Evolutionary conservation across 2,888 invertebrate genomes (phyloP).

Genomic region (Drosophila melanocephala): DNA sequence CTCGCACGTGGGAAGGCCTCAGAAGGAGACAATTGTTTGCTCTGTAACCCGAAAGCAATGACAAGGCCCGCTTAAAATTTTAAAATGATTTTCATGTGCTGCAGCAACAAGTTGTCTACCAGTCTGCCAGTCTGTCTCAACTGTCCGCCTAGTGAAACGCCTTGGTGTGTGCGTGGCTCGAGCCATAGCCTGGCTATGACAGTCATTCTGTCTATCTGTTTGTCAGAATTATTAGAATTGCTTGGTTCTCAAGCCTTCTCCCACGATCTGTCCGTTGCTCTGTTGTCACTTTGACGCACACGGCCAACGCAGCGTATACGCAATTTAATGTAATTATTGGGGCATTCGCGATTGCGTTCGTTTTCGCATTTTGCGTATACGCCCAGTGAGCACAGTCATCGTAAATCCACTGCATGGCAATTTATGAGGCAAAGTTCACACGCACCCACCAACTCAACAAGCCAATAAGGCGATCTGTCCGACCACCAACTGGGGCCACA

Average conservation of each 20-base stretch:
- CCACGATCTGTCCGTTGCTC: slow-evolving; percentile 79
- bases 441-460: slow-evolving; percentile 58
- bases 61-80: slow-evolving; percentile 73
- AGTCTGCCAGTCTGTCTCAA: slow-evolving; percentile 22
- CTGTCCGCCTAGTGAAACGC: slow-evolving; percentile 60
- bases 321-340: slow-evolving; percentile 65
- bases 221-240: slow-evolving; percentile 37
- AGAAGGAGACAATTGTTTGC: slow-evolving; percentile 56
- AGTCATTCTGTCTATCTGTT: slow-evolving; percentile 4
- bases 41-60: slow-evolving; percentile 69
- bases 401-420: slow-evolving; percentile 62
- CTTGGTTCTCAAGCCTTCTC: slow-evolving; percentile 50
- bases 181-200: slow-evolving; percentile 23
- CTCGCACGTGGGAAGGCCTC: slow-evolving; percentile 45
- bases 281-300: slow-evolving; percentile 55
- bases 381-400: slow-evolving; percentile 59
- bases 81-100: slow-evolving; percentile 78
- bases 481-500: slow-evolving; percentile 67
- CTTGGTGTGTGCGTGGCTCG: slow-evolving; percentile 50
- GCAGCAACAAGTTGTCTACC: slow-evolving; percentile 51
- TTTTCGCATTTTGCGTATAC: slow-evolving; percentile 49
- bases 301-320: slow-evolving; percentile 53
- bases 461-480: slow-evolving; percentile 39
- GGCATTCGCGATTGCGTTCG: slow-evolving; percentile 22
- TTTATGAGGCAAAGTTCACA: slow-evolving; percentile 76